Conservation (phyloP, 2,888 invertebrate species). For the Chrysolina oricalcia region DNA sequence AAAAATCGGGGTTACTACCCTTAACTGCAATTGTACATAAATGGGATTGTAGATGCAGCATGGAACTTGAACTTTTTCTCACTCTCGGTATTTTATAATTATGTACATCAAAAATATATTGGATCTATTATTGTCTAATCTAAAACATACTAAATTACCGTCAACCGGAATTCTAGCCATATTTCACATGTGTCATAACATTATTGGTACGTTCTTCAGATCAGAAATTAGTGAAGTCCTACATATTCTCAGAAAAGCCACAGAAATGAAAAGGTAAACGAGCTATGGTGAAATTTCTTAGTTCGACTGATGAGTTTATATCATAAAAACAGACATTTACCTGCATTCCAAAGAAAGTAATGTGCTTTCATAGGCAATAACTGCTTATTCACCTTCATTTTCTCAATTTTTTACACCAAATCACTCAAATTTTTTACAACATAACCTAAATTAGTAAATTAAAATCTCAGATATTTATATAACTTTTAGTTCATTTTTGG, state of each 20-base stretch:
- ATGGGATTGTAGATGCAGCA: too few species aligned
- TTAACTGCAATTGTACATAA: too few species aligned
- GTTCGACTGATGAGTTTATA: not conserved
- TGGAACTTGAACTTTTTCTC: too few species aligned
- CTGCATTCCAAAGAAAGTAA: conserved; percentile 91
- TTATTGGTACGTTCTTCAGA: too few species aligned
- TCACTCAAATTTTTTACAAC: not conserved
- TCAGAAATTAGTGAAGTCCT: too few species aligned
- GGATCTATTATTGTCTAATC: not conserved
- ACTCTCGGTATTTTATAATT: too few species aligned
- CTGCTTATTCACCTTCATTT: conserved; percentile 77
- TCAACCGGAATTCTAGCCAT: too few species aligned
- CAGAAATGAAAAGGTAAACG: not conserved
- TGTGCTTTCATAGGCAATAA: conserved; percentile 90
- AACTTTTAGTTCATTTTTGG: not conserved
- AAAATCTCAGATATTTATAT: not conserved
- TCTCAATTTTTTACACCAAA: not conserved
- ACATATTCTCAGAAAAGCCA: too few species aligned
- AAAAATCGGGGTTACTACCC: too few species aligned
- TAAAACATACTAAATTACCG: not conserved
- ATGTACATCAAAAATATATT: too few species aligned
- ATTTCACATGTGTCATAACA: too few species aligned
- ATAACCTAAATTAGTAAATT: not conserved
- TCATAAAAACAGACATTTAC: conserved; percentile 71
- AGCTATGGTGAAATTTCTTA: not conserved